These are phyloP conservation scores for Holcopasites calliopsidis DNA, from an alignment of 1,140 invertebrate genomes.

Conservation along the genomic window DNA sequence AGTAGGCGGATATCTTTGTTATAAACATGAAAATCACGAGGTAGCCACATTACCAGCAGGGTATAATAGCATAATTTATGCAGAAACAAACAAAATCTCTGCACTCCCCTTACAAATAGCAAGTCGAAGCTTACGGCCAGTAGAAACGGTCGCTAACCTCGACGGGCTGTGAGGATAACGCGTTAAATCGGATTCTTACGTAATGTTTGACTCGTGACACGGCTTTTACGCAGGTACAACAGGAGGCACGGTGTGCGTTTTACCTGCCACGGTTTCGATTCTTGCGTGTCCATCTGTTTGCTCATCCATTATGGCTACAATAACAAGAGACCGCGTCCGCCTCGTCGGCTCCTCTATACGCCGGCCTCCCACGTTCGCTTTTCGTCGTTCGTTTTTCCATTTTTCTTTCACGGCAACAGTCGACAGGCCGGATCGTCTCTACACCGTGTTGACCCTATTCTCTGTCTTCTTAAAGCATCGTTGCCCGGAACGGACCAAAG, in stretches of 20 bases:
- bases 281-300: conserved; percentile 58
- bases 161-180: not conserved
- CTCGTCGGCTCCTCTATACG: conserved; percentile 53
- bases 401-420: conserved; percentile 44
- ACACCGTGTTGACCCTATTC: conserved; percentile 60
- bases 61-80: too few species aligned
- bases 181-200: conserved; percentile 31
- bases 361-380: conserved; percentile 40
- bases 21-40: too few species aligned
- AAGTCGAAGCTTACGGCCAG: too few species aligned
- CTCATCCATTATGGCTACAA: conserved; percentile 64
- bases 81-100: too few species aligned
- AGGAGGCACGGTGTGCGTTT: not conserved
- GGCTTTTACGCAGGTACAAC: conserved; percentile 41
- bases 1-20: too few species aligned
- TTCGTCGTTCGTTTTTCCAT: conserved; percentile 12
- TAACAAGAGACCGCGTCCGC: conserved; percentile 57
- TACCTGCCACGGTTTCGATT: conserved; percentile 56
- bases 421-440: conserved; percentile 30
- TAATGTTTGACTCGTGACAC: conserved; percentile 45
- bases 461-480: conserved; percentile 33
- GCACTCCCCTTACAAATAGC: too few species aligned
- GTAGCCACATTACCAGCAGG: too few species aligned
- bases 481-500: too few species aligned
- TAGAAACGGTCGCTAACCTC: too few species aligned